Evolutionary conservation across 2,888 invertebrate species (phyloP), one percentile per base, ranked within the genome.

Genomic region (Imbricaverruca yamaguchii): DNA sequence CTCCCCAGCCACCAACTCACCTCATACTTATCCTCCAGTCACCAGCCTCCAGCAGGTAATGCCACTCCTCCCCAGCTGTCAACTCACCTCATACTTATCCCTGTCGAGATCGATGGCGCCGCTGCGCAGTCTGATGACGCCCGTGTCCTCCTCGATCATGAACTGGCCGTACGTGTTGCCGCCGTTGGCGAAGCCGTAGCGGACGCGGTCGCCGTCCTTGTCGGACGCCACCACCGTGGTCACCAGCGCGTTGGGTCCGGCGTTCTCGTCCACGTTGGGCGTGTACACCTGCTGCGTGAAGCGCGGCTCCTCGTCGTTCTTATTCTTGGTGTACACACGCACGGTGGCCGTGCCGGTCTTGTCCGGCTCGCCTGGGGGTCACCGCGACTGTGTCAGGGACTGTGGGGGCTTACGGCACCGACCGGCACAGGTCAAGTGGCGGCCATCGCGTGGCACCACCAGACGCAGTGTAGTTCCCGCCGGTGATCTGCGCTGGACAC

Each of bases 161-260:
- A 96, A 97, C 87, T 96, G 96, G 0, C 96, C 96, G 0, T 95
- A 95, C 59, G 86, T 85, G 0, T 94, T 95, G 82, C 93, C 94
- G 57, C 95, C 95, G 18, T 95, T 95, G 80, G 95, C 95, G 84
- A 90, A 90, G 77, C 94, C 94, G 86, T 96, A 97, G 81, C 95
- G 90, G 10, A 98, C 96, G 87, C 96, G 96, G 87, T 98, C 97
- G 15, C 98, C 97, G 87, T 98, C 97, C 88, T 97, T 97, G 87
- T 98, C 98, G 11, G 96, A 96, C 0, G 98, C 97, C 4, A 98
- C 97, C 0, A 98, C 96, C 0, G 97, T 97, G 12, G 97, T 97
- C 0, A 98, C 97, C 79, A 97, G 89, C 10, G 97, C 97, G 86
- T 96, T 96, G 0, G 96, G 95, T 0, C 96, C 96, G 15, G 96